Conservation (phyloP, 1,140 invertebrate genomes). For the Bombus soroeensis region DNA sequence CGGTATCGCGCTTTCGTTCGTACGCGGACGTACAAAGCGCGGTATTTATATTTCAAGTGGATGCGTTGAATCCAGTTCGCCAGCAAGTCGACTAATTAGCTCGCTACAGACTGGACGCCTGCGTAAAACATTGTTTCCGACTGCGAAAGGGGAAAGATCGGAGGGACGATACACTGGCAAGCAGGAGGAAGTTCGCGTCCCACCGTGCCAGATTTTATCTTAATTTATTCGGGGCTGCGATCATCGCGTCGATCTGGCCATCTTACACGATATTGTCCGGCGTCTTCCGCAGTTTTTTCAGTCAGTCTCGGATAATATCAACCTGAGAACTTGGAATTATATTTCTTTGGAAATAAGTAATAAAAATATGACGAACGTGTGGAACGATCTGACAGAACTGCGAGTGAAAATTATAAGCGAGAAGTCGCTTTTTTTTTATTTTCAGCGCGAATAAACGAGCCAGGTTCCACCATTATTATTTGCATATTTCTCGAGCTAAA, state of each 20-base stretch:
- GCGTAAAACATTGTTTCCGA: conserved; percentile 64
- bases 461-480: not conserved
- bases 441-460: not conserved
- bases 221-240: conserved; percentile 62
- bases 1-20: conserved; percentile 4
- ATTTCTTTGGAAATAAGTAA: not conserved
- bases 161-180: conserved; percentile 35
- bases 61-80: conserved; percentile 19
- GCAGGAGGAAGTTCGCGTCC: conserved; percentile 50
- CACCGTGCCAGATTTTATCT: conserved; percentile 52
- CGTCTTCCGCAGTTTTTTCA: conserved; percentile 6
- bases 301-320: not conserved
- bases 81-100: conserved; percentile 55
- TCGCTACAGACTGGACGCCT: conserved; percentile 36
- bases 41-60: conserved; percentile 23
- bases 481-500: not conserved
- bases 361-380: no score
- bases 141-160: conserved; percentile 63
- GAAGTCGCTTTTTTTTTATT: not conserved
- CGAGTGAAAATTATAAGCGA: not conserved
- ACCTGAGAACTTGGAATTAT: no score
- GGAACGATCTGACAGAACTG: not conserved
- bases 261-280: not conserved
- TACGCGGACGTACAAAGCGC: not conserved
- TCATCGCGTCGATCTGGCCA: conserved; percentile 44